Conservation (phyloP, 2,888 invertebrate genomes). For the Lepidocyrtinus sp. region DNA sequence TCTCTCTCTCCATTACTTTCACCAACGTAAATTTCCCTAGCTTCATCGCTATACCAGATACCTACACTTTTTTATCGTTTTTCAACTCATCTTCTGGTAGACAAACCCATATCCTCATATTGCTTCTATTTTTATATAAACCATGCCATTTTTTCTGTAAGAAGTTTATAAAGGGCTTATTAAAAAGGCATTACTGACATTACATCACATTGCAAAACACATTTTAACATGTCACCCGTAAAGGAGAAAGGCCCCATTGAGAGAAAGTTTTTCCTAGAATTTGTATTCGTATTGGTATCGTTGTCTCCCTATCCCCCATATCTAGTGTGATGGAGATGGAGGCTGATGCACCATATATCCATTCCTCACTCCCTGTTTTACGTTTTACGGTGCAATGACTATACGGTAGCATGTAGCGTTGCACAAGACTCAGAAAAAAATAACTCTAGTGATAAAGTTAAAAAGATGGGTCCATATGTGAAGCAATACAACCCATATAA, state of each 20-base stretch:
- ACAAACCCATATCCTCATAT: too few species aligned
- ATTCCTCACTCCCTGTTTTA: not conserved
- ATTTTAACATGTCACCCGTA: not conserved
- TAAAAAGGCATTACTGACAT: conserved; percentile 54
- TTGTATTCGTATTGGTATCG: not conserved
- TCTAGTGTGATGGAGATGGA: too few species aligned
- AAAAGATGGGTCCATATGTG: not conserved
- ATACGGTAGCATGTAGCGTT: not conserved
- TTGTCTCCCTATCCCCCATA: not conserved
- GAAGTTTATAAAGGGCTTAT: conserved; percentile 30
- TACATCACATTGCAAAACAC: conserved; percentile 23
- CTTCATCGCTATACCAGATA: not conserved
- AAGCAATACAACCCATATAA: not conserved
- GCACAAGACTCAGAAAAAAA: not conserved
- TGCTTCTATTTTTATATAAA: too few species aligned
- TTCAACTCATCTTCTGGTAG: too few species aligned
- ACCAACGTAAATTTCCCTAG: not conserved
- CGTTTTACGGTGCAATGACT: not conserved
- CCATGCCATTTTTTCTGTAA: too few species aligned
- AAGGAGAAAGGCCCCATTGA: not conserved
- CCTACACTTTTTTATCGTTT: too few species aligned
- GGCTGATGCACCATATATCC: not conserved
- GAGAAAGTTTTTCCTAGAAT: not conserved
- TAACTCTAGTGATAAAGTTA: not conserved
- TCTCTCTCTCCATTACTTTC: not conserved